Conservation (phyloP, 2,113 vertebrate genomes). For the Scomber colias region DNA sequence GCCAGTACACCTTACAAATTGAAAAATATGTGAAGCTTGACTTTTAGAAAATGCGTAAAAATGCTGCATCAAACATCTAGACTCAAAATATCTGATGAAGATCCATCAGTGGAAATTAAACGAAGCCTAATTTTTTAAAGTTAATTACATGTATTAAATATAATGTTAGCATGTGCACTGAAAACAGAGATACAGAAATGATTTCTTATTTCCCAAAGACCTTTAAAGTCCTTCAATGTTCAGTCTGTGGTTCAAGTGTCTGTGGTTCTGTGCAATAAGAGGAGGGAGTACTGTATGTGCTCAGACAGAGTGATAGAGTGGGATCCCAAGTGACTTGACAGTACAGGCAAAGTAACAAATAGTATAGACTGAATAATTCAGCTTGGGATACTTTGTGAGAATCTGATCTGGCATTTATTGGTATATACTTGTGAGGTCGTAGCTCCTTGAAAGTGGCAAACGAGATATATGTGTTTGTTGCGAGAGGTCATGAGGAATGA, state of each 20-base stretch:
- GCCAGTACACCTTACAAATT: background rate
- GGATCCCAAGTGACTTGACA: slow-evolving; percentile 56
- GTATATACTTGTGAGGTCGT: slow-evolving; percentile 12
- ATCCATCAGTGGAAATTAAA: background rate
- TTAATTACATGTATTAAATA: background rate
- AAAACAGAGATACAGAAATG: background rate
- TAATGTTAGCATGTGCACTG: background rate
- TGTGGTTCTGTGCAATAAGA: slow-evolving; percentile 7
- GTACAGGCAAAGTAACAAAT: slow-evolving; percentile 69
- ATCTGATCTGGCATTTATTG: slow-evolving; percentile 56
- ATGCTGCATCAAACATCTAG: background rate
- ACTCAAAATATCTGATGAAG: no score
- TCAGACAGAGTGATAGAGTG: slow-evolving; percentile 23
- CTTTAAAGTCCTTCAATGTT: background rate
- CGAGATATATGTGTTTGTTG: slow-evolving; percentile 28
- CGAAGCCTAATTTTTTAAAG: background rate
- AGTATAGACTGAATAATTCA: slow-evolving; percentile 76
- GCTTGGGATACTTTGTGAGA: slow-evolving; percentile 28
- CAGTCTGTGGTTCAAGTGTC: background rate
- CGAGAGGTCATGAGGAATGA: slow-evolving; percentile 31
- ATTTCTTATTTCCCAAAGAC: background rate
- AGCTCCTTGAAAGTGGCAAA: slow-evolving; percentile 38
- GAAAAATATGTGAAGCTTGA: background rate
- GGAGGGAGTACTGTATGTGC: background rate
- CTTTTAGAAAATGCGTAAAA: background rate